A percentile compares a stretch with the other conserved stretches of the same genome.
Conservation (phyloP, 2,888 invertebrate species). For the Drosophila niveifrons region DNA sequence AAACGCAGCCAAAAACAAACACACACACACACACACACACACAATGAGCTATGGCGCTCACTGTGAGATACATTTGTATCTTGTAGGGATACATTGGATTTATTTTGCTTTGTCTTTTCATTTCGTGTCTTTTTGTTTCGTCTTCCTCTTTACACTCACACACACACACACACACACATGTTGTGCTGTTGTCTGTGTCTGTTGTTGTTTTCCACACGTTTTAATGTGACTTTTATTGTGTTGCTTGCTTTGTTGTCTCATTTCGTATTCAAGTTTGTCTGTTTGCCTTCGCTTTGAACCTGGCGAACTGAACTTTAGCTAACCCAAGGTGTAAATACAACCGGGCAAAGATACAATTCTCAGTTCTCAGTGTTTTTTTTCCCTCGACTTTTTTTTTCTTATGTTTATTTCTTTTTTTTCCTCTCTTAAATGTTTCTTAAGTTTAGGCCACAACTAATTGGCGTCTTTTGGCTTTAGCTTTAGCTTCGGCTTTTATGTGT, state of each 20-base stretch:
- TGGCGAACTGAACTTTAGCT: slow-evolving; percentile 45
- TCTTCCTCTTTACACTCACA: slow-evolving; percentile 9
- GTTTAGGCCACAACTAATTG: slow-evolving; percentile 53
- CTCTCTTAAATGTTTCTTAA: slow-evolving; percentile 41
- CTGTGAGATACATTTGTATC: slow-evolving; percentile 51
- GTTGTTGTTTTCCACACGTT: slow-evolving; percentile 50
- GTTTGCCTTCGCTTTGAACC: slow-evolving; percentile 63
- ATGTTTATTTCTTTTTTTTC: slow-evolving; percentile 5
- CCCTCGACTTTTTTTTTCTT: slow-evolving; percentile 1
- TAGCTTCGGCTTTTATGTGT: slow-evolving; percentile 16
- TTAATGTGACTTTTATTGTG: slow-evolving; percentile 80
- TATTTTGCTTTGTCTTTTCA: slow-evolving; percentile 25
- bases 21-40: not conserved
- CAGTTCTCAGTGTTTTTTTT: slow-evolving; percentile 24
- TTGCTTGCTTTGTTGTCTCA: slow-evolving; percentile 72
- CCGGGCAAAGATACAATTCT: slow-evolving; percentile 17
- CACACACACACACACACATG: slow-evolving; percentile 34
- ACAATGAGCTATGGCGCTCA: slow-evolving; percentile 5
- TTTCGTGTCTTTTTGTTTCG: slow-evolving; percentile 13
- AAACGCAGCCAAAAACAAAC: slow-evolving; percentile 36
- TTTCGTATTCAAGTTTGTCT: slow-evolving; percentile 75
- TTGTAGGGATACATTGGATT: slow-evolving; percentile 25
- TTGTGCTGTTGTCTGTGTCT: slow-evolving; percentile 12
- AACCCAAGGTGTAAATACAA: slow-evolving; percentile 50
- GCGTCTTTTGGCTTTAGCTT: slow-evolving; percentile 22